phyloP scores from a whole-genome alignment of 2,113 vertebrate species.

The Heterocephalus glaber region DNA sequence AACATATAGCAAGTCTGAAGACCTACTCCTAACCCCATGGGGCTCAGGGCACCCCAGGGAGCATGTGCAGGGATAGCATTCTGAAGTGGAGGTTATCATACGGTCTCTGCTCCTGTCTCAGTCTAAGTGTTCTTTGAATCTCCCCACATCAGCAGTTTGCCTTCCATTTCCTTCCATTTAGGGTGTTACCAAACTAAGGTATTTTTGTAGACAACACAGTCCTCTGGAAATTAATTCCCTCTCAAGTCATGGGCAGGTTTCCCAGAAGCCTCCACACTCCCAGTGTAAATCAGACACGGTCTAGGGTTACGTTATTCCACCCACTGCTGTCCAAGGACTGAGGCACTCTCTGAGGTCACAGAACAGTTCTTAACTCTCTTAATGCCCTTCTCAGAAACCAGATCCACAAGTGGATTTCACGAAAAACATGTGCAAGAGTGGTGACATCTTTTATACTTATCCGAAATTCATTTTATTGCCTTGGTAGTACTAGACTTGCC shows the following conservation, averaged over 20 bases:
- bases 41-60: background rate
- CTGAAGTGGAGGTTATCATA: background rate
- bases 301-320: background rate
- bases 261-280: background rate
- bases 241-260: background rate
- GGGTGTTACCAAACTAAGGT: background rate
- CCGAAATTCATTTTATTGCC: constrained; percentile 18
- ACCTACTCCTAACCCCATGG: too few species aligned
- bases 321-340: background rate
- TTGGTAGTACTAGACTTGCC: background rate
- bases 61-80: background rate
- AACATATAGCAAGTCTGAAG: background rate
- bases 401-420: constrained; percentile 27
- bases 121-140: background rate
- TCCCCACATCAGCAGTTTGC: background rate
- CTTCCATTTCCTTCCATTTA: background rate
- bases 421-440: constrained; percentile 43
- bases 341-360: background rate
- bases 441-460: constrained; percentile 50
- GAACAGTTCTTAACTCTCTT: constrained; percentile 58
- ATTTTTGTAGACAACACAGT: background rate
- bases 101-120: background rate
- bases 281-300: background rate
- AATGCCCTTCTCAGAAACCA: constrained; percentile 45
- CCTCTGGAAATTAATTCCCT: background rate